Evolutionary conservation across 2,113 vertebrate species (phyloP).

Genomic region (Morone saxatilis): DNA sequence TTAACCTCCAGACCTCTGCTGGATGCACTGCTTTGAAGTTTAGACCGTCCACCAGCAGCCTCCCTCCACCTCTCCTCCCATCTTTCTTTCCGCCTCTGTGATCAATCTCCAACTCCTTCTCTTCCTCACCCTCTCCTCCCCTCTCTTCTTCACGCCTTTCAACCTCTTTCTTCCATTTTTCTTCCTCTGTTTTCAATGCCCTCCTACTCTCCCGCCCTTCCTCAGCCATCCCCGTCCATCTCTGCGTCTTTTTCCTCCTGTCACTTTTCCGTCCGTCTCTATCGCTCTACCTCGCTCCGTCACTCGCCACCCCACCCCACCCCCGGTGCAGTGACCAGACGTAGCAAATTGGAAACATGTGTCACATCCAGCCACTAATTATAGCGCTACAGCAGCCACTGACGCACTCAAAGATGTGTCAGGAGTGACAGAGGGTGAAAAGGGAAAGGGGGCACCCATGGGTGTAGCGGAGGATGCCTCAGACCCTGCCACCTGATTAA

Average conservation of each 20-base stretch:
- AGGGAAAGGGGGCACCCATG: conserved; percentile 24
- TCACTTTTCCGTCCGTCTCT: conserved; percentile 58
- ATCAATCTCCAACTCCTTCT: conserved; percentile 26
- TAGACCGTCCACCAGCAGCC: conserved; percentile 69
- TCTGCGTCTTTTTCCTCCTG: conserved; percentile 19
- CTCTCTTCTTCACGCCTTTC: neutral
- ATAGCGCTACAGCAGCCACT: conserved; percentile 56
- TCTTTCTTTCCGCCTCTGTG: conserved; percentile 42
- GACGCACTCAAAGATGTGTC: conserved; percentile 48
- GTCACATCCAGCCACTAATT: conserved; percentile 83
- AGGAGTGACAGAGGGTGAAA: conserved; percentile 53
- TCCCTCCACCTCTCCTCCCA: conserved; percentile 22
- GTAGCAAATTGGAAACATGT: conserved; percentile 84
- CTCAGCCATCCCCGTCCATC: neutral
- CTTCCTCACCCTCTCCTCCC: neutral
- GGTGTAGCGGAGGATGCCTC: neutral
- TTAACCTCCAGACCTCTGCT: conserved; percentile 68
- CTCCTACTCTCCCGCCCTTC: neutral
- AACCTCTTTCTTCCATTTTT: neutral
- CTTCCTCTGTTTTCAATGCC: neutral
- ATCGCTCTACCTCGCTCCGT: conserved; percentile 49
- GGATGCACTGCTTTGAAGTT: conserved; percentile 68
- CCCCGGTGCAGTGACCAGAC: conserved; percentile 62
- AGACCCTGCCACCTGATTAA: neutral
- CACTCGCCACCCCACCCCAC: conserved; percentile 29